These are phyloP conservation scores for Phrynocephalus vlangalii DNA, from an alignment of 2,797 vertebrate genomes.

Conservation along the genomic window DNA sequence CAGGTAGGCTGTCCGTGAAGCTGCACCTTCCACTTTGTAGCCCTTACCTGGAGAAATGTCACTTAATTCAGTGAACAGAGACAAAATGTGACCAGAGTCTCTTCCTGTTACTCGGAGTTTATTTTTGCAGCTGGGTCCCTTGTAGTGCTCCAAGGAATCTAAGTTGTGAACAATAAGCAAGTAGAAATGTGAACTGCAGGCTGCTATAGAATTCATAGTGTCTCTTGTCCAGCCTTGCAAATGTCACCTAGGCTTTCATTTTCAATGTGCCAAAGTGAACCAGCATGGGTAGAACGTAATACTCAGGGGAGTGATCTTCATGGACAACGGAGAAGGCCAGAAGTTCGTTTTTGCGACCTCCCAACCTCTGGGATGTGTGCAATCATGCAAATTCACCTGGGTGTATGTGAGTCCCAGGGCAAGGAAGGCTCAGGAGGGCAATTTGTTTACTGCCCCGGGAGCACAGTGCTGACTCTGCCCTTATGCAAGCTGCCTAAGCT, in stretches of 20 bases:
- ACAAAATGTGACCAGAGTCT: background rate
- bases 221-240: background rate
- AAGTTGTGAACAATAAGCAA: background rate
- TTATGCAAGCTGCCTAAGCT: slow-evolving; percentile 7
- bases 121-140: background rate
- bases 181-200: background rate
- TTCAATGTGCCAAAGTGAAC: background rate
- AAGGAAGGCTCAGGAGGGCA: background rate
- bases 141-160: background rate
- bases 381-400: background rate
- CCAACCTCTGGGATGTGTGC: background rate
- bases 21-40: background rate
- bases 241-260: background rate
- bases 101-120: background rate
- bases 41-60: background rate
- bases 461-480: slow-evolving; percentile 29
- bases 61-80: background rate
- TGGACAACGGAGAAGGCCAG: background rate
- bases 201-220: no score
- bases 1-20: background rate
- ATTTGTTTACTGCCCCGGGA: background rate
- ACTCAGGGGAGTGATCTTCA: background rate
- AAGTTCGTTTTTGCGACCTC: background rate
- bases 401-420: background rate
- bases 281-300: background rate